These are phyloP conservation scores for Crotalus viridis DNA, from an alignment of 2,113 vertebrate species.

Conservation along the genomic window DNA sequence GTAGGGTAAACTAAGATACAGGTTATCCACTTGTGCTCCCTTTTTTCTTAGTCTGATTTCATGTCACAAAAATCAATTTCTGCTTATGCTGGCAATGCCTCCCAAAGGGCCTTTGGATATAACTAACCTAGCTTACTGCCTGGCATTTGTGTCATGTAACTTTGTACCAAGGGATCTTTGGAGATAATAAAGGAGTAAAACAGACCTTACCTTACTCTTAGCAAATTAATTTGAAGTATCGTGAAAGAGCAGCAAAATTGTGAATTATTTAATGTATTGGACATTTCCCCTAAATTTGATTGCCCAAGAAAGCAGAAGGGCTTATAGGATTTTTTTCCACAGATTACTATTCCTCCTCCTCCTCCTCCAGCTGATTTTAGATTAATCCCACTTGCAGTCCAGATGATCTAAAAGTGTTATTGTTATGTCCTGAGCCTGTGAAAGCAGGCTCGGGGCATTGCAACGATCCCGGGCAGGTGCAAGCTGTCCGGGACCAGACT, in stretches of 20 bases:
- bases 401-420: neutral
- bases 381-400: neutral
- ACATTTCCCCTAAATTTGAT: neutral
- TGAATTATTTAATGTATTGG: neutral
- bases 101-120: neutral
- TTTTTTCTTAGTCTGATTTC: neutral
- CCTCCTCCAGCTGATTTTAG: neutral
- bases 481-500: too few species aligned
- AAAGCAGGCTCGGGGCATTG: too few species aligned
- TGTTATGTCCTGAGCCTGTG: too few species aligned
- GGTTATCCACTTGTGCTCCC: neutral
- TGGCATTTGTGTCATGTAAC: neutral
- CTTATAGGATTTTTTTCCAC: neutral
- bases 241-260: neutral
- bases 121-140: neutral
- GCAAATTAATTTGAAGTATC: neutral
- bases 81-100: neutral
- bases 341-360: neutral
- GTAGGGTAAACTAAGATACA: neutral
- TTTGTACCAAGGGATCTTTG: neutral
- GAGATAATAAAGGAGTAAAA: neutral
- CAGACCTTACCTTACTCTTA: neutral
- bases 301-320: neutral
- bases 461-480: too few species aligned
- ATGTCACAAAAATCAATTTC: neutral